phyloP scores from a whole-genome alignment of 64 coral and sea anemone genomes.

The Cladopsammia gracilis region DNA sequence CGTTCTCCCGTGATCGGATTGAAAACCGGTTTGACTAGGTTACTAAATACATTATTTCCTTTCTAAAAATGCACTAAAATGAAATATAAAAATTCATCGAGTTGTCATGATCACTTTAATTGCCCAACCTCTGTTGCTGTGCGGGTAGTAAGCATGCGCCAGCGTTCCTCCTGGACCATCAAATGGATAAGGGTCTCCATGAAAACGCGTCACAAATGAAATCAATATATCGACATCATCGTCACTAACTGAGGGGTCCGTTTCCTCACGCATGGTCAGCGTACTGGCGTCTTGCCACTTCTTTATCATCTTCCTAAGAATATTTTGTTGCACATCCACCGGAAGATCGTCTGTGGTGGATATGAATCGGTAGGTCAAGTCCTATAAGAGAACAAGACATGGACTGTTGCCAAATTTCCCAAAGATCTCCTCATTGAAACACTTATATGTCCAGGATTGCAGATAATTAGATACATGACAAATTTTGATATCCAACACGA shows the following conservation, averaged over 20 bases:
- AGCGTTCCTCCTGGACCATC: conserved; percentile 59
- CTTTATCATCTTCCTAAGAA: conserved; percentile 30
- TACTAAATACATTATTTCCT: no score
- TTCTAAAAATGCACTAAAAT: no score
- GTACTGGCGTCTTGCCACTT: conserved; percentile 45
- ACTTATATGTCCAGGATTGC: no score
- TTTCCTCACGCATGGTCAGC: conserved; percentile 31
- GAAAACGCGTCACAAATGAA: not conserved
- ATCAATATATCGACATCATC: conserved; percentile 67
- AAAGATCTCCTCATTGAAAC: no score
- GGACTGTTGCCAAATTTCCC: no score
- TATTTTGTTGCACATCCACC: not conserved
- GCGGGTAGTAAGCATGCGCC: conserved; percentile 75
- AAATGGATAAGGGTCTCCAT: conserved; percentile 62
- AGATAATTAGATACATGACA: no score
- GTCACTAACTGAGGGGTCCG: not conserved
- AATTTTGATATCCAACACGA: no score
- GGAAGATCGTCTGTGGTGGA: conserved; percentile 18
- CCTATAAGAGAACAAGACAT: not conserved
- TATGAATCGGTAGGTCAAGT: conserved; percentile 35
- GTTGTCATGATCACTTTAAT: no score
- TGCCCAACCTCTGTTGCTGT: conserved; percentile 42
- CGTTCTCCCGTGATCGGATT: no score
- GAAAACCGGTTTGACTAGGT: no score
- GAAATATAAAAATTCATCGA: no score